Evolutionary conservation across 2,888 invertebrate species (phyloP).

Genomic region (Pachliopta kotzebuea): DNA sequence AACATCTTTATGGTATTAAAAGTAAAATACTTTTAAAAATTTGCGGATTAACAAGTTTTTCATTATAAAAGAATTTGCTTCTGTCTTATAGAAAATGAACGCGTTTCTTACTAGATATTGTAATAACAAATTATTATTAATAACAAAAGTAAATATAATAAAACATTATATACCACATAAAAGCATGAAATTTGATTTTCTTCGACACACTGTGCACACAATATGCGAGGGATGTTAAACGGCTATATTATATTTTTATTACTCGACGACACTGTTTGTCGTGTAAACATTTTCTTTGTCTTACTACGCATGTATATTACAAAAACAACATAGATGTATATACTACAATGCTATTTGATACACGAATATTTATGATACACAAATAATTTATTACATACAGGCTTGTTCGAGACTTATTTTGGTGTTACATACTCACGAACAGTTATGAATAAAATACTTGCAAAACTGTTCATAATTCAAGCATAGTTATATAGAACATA

Average conservation of each 20-base stretch:
- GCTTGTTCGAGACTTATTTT: too few relatives aligned
- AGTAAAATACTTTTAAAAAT: too few relatives aligned
- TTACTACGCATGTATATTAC: constrained; percentile 9
- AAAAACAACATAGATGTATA: constrained; percentile 11
- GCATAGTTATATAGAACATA: too few relatives aligned
- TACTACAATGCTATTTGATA: not conserved
- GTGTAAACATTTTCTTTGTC: constrained; percentile 17
- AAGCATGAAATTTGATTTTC: not conserved
- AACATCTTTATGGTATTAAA: too few relatives aligned
- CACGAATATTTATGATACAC: constrained; percentile 4
- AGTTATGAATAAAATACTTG: too few relatives aligned
- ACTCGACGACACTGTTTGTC: constrained; percentile 15
- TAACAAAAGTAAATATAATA: not conserved
- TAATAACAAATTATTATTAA: too few relatives aligned
- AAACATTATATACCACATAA: not conserved
- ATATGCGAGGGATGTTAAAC: constrained; percentile 1
- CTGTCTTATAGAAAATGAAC: too few relatives aligned
- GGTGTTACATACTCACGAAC: too few relatives aligned
- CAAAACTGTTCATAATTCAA: too few relatives aligned
- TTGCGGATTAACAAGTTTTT: too few relatives aligned
- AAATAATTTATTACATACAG: not conserved
- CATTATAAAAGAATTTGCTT: too few relatives aligned
- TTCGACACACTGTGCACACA: not conserved
- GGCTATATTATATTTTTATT: constrained; percentile 12
- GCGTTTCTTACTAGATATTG: too few relatives aligned